phyloP scores from a whole-genome alignment of 2,888 invertebrate species.

The Macrophya annulata region DNA sequence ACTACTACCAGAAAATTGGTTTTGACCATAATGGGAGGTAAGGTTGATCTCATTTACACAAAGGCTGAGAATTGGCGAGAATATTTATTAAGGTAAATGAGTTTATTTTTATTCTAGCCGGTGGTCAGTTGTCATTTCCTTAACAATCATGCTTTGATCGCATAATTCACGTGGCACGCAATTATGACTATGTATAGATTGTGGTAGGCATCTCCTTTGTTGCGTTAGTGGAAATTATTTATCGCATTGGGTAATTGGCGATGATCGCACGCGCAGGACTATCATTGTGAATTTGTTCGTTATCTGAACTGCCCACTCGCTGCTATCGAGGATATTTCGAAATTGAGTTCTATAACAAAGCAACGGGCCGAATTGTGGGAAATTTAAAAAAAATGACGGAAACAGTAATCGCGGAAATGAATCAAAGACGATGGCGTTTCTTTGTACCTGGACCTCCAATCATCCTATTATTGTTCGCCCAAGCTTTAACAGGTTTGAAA shows the following conservation, averaged over 20 bases:
- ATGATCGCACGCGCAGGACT: not conserved
- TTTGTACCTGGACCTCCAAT: constrained; percentile 70
- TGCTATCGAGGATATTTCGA: not conserved
- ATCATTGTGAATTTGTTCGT: not conserved
- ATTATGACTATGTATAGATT: not conserved
- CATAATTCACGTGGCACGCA: not conserved
- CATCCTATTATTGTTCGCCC: constrained; percentile 66
- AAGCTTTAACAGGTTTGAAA: constrained; percentile 67
- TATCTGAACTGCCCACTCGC: constrained; percentile 5
- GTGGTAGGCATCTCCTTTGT: constrained; percentile 14
- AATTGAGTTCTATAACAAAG: not conserved
- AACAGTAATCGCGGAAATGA: not conserved
- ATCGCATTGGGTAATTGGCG: not conserved
- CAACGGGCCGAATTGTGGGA: not conserved
- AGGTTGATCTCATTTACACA: not conserved
- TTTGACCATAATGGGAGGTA: not conserved
- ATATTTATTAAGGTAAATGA: not conserved
- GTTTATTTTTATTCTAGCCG: not conserved
- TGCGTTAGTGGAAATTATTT: not conserved
- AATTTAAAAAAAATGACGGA: constrained; percentile 32
- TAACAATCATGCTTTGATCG: not conserved
- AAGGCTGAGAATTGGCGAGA: not conserved
- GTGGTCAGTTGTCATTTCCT: not conserved
- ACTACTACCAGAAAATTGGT: constrained; percentile 2
- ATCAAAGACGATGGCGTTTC: constrained; percentile 67